Conservation (phyloP, 2,797 vertebrate genomes). For the Siniperca obscura region DNA sequence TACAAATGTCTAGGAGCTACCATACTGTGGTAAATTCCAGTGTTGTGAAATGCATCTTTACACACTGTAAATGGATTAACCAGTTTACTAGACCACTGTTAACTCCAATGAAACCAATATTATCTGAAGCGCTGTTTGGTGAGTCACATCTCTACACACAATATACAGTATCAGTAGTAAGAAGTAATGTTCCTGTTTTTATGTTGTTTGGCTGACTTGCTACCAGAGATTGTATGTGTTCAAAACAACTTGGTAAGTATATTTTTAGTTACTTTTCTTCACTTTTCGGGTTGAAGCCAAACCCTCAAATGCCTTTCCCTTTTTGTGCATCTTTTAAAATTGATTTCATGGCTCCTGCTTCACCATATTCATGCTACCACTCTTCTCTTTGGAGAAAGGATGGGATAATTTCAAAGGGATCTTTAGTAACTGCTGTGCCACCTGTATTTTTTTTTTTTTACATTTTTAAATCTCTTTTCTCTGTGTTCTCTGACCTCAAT, state of each 20-base stretch:
- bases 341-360: constrained; percentile 50
- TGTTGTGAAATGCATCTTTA: constrained; percentile 17
- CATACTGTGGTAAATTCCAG: constrained; percentile 6
- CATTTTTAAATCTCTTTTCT: not conserved
- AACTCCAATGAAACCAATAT: constrained; percentile 4
- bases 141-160: not conserved
- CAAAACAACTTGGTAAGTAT: constrained; percentile 31
- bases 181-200: not conserved
- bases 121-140: constrained; percentile 5
- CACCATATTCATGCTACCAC: constrained; percentile 20
- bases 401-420: constrained; percentile 17
- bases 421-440: not conserved
- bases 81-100: constrained; percentile 19
- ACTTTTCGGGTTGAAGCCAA: constrained; percentile 23
- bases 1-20: not conserved
- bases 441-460: not conserved
- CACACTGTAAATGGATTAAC: constrained; percentile 7
- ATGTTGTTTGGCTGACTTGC: not conserved
- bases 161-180: not conserved
- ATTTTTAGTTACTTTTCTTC: constrained; percentile 15
- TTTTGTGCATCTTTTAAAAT: constrained; percentile 33
- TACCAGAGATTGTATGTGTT: not conserved
- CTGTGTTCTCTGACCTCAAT: not conserved
- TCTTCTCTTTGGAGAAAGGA: constrained; percentile 28
- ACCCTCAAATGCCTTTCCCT: constrained; percentile 21